These are phyloP conservation scores for Coleophora flavipennella DNA, from an alignment of 2,888 invertebrate genomes.

Conservation along the genomic window DNA sequence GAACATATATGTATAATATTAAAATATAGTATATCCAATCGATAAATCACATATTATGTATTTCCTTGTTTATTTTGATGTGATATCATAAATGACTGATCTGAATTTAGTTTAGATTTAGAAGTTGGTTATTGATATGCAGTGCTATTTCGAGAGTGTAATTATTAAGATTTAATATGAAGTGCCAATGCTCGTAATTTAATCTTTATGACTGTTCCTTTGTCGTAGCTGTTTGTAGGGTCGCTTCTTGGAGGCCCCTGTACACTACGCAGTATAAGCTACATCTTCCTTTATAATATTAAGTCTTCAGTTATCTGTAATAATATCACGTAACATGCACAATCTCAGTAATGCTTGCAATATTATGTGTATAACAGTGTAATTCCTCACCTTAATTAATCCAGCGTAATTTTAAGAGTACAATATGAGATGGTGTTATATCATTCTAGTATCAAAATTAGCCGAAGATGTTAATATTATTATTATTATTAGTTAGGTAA, in stretches of 20 bases:
- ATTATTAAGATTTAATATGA: constrained; percentile 72
- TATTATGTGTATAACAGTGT: constrained; percentile 60
- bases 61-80: constrained; percentile 75
- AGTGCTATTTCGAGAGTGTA: constrained; percentile 72
- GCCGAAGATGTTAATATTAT: constrained; percentile 71
- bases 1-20: constrained; percentile 63
- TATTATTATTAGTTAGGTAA: constrained; percentile 65
- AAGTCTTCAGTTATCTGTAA: constrained; percentile 47
- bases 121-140: constrained; percentile 73
- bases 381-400: constrained; percentile 65
- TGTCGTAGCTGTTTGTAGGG: constrained; percentile 42
- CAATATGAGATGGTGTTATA: constrained; percentile 72
- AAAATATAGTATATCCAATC: constrained; percentile 66
- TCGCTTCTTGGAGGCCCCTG: constrained; percentile 13
- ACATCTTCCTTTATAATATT: constrained; percentile 41
- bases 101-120: constrained; percentile 75
- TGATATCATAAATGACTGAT: constrained; percentile 76
- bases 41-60: constrained; percentile 67
- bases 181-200: constrained; percentile 75
- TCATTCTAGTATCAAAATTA: constrained; percentile 75
- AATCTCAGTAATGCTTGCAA: constrained; percentile 74
- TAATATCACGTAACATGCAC: constrained; percentile 63
- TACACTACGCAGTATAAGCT: constrained; percentile 48
- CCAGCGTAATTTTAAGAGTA: constrained; percentile 72
- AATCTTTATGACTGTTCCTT: constrained; percentile 70